Evolutionary conservation across 2,113 vertebrate species (phyloP).

Genomic region (Atherinomorus stipes): DNA sequence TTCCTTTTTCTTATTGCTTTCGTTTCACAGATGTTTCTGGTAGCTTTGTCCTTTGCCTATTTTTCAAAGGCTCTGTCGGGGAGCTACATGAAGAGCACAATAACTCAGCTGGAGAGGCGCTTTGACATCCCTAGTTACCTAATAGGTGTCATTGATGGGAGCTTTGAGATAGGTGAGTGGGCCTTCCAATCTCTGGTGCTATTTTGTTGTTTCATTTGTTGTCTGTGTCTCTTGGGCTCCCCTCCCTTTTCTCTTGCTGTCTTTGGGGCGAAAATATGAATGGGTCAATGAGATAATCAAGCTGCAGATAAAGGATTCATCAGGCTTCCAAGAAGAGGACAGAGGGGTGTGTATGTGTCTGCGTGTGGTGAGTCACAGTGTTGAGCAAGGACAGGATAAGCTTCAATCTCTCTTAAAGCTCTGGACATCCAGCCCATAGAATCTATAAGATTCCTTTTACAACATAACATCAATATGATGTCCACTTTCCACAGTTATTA

Average conservation of each 20-base stretch:
- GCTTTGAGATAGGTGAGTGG: slow-evolving; percentile 95
- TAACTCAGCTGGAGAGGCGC: slow-evolving; percentile 94
- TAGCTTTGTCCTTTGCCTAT: slow-evolving; percentile 92
- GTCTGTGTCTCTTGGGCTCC: slow-evolving; percentile 29
- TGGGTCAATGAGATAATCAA: slow-evolving; percentile 63
- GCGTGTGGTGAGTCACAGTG: slow-evolving; percentile 53
- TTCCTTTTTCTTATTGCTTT: slow-evolving; percentile 41
- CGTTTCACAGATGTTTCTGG: slow-evolving; percentile 88
- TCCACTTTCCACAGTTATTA: neutral
- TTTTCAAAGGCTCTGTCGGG: slow-evolving; percentile 93
- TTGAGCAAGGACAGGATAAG: slow-evolving; percentile 54
- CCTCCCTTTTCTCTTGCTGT: slow-evolving; percentile 25
- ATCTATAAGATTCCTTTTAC: slow-evolving; percentile 14
- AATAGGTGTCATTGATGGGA: slow-evolving; percentile 93
- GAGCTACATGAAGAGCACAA: slow-evolving; percentile 96
- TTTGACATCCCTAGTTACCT: slow-evolving; percentile 95
- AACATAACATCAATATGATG: slow-evolving; percentile 5
- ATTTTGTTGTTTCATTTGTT: slow-evolving; percentile 51
- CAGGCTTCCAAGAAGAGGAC: slow-evolving; percentile 40
- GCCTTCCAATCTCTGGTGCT: slow-evolving; percentile 40
- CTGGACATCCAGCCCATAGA: neutral
- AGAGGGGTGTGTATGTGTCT: slow-evolving; percentile 24
- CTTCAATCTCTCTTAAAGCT: neutral
- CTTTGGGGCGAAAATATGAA: slow-evolving; percentile 59
- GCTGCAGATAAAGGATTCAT: slow-evolving; percentile 64